Evolutionary conservation across 1,140 invertebrate species (phyloP).

Genomic region (Caenorhabditis briggsae): DNA sequence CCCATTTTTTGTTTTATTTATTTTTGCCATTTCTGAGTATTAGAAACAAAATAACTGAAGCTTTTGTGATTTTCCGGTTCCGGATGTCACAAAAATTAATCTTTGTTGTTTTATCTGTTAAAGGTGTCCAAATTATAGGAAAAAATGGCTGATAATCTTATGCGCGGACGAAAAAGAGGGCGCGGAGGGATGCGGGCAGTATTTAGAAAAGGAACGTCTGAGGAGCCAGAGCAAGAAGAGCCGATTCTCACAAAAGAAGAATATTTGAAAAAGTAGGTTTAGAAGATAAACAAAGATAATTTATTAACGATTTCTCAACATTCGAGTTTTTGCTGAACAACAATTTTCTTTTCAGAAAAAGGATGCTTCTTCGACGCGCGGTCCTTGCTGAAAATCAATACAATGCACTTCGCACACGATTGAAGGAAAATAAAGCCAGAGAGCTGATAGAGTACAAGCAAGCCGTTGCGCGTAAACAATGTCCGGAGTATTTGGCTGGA

Average conservation of each 20-base stretch:
- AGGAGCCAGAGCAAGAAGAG: background rate
- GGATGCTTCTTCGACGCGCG: no score
- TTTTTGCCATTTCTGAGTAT: background rate
- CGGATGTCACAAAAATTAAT: background rate
- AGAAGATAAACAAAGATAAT: no score
- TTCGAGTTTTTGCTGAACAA: no score
- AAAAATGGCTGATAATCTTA: background rate
- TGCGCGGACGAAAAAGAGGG: constrained; percentile 20
- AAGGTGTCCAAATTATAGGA: no score
- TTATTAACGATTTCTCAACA: no score
- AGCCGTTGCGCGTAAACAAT: no score
- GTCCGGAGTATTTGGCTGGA: no score
- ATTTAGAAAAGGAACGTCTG: background rate
- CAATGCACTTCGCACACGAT: no score
- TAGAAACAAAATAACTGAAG: background rate
- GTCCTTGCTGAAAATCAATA: no score
- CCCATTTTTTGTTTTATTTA: background rate
- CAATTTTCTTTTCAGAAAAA: no score
- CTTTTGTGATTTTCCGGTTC: background rate
- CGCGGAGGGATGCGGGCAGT: background rate
- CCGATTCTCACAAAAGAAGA: background rate
- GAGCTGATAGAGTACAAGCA: no score
- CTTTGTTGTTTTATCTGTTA: background rate
- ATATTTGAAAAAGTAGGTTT: background rate
- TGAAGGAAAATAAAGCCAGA: no score